Conservation (phyloP, 1,140 invertebrate genomes). For the Drosophila kikkawai region DNA sequence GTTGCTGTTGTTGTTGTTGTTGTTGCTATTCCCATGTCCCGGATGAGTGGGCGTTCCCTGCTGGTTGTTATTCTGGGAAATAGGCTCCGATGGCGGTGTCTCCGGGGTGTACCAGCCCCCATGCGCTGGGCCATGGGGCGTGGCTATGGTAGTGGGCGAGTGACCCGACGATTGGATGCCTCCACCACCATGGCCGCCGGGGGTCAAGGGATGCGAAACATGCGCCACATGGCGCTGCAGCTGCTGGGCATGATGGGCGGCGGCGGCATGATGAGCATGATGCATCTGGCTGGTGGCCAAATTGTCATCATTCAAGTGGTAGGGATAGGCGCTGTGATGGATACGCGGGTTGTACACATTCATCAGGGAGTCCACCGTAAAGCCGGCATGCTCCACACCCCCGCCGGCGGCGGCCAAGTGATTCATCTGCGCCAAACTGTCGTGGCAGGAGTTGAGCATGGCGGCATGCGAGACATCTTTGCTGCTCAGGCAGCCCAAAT, state of each 20-base stretch:
- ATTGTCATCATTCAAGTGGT: conserved; percentile 83
- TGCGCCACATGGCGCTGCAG: conserved; percentile 70
- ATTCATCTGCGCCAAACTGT: conserved; percentile 84
- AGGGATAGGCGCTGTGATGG: conserved; percentile 84
- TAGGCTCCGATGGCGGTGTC: conserved; percentile 81
- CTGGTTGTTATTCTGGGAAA: conserved; percentile 56
- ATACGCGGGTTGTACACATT: conserved; percentile 85
- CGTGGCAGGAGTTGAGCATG: conserved; percentile 84
- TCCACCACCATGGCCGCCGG: conserved; percentile 61
- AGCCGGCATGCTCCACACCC: conserved; percentile 80
- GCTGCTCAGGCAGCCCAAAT: conserved; percentile 75
- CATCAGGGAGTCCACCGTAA: conserved; percentile 84
- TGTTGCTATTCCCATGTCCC: conserved; percentile 41
- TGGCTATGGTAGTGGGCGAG: conserved; percentile 81
- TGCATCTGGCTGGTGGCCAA: conserved; percentile 77
- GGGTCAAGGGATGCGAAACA: conserved; percentile 74
- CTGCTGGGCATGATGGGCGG: conserved; percentile 79
- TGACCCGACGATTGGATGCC: conserved; percentile 75
- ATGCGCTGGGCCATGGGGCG: conserved; percentile 79
- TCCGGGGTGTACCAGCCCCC: conserved; percentile 85
- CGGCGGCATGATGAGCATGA: conserved; percentile 76
- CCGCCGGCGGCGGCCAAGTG: conserved; percentile 73
- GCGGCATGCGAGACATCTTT: conserved; percentile 78
- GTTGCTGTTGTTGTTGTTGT: conserved; percentile 51
- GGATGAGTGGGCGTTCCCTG: conserved; percentile 69